These are phyloP conservation scores for Lytechinus pictus DNA, from an alignment of 35 echinoderm and acorn worm genomes.

Conservation along the genomic window DNA sequence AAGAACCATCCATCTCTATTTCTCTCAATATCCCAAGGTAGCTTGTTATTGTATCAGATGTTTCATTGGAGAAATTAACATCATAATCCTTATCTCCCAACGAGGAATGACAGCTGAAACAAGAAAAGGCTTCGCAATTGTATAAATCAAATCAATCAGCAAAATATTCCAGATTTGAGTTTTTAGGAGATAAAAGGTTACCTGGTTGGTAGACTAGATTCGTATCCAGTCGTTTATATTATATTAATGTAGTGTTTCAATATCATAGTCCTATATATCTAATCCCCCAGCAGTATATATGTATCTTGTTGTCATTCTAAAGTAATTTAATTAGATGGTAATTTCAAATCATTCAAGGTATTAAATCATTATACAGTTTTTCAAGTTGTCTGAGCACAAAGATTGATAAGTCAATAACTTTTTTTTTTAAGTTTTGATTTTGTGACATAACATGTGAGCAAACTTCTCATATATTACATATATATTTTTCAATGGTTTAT, in stretches of 20 bases:
- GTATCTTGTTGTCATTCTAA: too few relatives aligned
- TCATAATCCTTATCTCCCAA: not conserved
- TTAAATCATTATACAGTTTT: too few relatives aligned
- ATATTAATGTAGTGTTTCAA: not conserved
- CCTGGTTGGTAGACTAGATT: not conserved
- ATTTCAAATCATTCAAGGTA: too few relatives aligned
- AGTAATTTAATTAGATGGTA: too few relatives aligned
- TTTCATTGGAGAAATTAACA: not conserved
- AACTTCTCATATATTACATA: too few relatives aligned
- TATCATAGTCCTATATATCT: too few relatives aligned
- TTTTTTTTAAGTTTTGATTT: too few relatives aligned
- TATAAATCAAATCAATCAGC: not conserved
- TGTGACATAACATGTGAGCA: too few relatives aligned
- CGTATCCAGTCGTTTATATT: not conserved
- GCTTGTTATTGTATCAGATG: not conserved
- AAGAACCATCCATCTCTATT: not conserved
- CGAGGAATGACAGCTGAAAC: not conserved
- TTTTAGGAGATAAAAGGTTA: not conserved
- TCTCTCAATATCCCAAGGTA: not conserved
- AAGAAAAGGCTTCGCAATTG: slow-evolving; percentile 2
- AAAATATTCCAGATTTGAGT: not conserved
- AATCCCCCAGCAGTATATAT: too few relatives aligned
- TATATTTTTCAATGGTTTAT: too few relatives aligned
- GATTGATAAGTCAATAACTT: too few relatives aligned
- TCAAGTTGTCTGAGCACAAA: too few relatives aligned